Evolutionary conservation across 2,797 vertebrate genomes (phyloP).

Genomic region (Sebastes baramenuke): DNA sequence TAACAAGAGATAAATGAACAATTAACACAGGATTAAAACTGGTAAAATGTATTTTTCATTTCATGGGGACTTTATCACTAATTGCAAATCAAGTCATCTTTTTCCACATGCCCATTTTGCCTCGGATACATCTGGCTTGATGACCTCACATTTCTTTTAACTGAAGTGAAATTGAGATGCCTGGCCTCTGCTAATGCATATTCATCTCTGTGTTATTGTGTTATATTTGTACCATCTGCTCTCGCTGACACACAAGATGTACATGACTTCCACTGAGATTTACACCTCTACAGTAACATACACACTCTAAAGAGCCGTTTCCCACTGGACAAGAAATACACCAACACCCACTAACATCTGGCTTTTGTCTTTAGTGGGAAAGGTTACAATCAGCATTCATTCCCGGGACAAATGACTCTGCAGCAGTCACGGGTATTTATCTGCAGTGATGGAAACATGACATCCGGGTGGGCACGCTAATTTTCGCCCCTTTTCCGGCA

Average conservation of each 20-base stretch:
- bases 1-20: too few relatives aligned
- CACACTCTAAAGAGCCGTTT: neutral
- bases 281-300: slow-evolving; percentile 1
- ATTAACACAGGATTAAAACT: too few relatives aligned
- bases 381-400: neutral
- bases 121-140: neutral
- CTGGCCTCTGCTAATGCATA: slow-evolving; percentile 14
- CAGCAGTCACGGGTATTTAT: neutral
- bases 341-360: neutral
- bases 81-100: slow-evolving; percentile 39
- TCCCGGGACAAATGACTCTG: neutral
- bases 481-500: too few relatives aligned
- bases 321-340: neutral
- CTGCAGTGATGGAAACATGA: too few relatives aligned
- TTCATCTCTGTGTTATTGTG: slow-evolving; percentile 7
- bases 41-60: too few relatives aligned
- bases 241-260: neutral
- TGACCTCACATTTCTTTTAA: neutral
- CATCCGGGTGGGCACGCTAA: too few relatives aligned
- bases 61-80: neutral
- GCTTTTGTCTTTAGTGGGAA: neutral
- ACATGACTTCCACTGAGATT: slow-evolving; percentile 13
- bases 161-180: slow-evolving; percentile 21
- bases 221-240: slow-evolving; percentile 38
- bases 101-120: neutral